phyloP scores from a whole-genome alignment of 2,113 vertebrate genomes.

The Lamprotornis superbus region DNA sequence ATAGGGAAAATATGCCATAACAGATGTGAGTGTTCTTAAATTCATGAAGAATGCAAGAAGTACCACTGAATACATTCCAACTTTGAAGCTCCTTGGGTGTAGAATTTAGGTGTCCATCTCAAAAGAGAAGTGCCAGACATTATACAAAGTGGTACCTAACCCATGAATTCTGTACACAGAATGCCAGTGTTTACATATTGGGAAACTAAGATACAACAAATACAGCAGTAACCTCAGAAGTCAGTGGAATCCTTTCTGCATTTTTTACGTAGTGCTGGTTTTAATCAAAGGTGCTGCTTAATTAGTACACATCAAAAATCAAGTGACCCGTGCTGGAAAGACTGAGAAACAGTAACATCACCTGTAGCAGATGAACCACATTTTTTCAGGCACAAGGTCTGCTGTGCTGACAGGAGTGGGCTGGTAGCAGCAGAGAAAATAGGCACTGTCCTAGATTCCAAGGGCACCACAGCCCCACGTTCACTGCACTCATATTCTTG shows the following conservation, averaged over 20 bases:
- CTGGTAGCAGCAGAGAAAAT: constrained; percentile 9
- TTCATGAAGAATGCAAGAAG: not conserved
- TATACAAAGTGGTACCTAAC: not conserved
- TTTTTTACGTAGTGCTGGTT: not conserved
- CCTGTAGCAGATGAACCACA: not conserved
- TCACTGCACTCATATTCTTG: not conserved
- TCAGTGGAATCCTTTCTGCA: not conserved
- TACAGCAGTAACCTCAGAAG: not conserved
- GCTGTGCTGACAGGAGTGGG: not conserved
- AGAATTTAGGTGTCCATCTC: not conserved
- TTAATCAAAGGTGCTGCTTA: not conserved
- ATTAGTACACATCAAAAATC: not conserved
- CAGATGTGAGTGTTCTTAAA: not conserved
- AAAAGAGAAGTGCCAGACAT: not conserved
- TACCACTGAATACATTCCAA: not conserved
- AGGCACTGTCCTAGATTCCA: constrained; percentile 22
- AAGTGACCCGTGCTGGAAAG: not conserved
- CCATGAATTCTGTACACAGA: not conserved
- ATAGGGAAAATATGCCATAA: not conserved
- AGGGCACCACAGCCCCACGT: not conserved
- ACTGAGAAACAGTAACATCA: not conserved
- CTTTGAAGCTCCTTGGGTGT: not conserved
- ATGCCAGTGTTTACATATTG: not conserved
- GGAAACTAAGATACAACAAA: not conserved
- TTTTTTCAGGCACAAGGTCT: not conserved